Evolutionary conservation across 1,140 invertebrate genomes (phyloP), one percentile per base, ranked within the genome.

Genomic region (Planococcus citri): DNA sequence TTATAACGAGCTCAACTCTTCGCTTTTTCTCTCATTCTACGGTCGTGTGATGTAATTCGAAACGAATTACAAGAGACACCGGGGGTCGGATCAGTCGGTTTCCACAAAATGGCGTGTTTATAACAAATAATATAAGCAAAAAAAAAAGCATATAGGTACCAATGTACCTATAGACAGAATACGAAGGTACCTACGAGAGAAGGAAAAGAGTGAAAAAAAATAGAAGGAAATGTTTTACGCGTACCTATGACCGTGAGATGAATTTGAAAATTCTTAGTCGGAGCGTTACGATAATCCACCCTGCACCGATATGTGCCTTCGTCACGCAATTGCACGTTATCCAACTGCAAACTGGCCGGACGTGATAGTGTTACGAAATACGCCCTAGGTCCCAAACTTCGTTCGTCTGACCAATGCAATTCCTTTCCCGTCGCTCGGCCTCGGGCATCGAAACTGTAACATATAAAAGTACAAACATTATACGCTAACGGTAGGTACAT

Each of bases 171-270:
- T n/a, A n/a, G n/a, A n/a, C n/a, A n/a, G n/a, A n/a, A n/a, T n/a
- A n/a, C n/a, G n/a, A n/a, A n/a, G n/a, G n/a, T n/a, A n/a, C n/a
- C n/a, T n/a, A n/a, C 29, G 29, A 33, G 29, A 33, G 29, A 12
- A 3, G 51, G 51, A n/a, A 17, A n/a, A 58, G 51, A 20, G 51
- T 3, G 3, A 22, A 58, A 58, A 58, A 68, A 27, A 68, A 25
- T 61, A 67, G 67, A 3, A 68, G 24, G 68, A 21, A 33, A 22
- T 27, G 25, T 60, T 57, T 51, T 60, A 58, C 68, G 75, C 85
- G 85, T 80, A 94, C 92, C 90, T 74, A 94, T 85, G 75, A 94
- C 84, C 70, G 88, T 91, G 68, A 94, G 81, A 78, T 92, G 93
- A 73, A 93, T 87, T 73, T 84, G 83, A 75, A 86, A 90, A 78